Percentiles rank a stretch among this genome's conserved stretches.
Evolutionary conservation across 2,113 vertebrate genomes (phyloP).

Genomic region (Seriola rivoliana): DNA sequence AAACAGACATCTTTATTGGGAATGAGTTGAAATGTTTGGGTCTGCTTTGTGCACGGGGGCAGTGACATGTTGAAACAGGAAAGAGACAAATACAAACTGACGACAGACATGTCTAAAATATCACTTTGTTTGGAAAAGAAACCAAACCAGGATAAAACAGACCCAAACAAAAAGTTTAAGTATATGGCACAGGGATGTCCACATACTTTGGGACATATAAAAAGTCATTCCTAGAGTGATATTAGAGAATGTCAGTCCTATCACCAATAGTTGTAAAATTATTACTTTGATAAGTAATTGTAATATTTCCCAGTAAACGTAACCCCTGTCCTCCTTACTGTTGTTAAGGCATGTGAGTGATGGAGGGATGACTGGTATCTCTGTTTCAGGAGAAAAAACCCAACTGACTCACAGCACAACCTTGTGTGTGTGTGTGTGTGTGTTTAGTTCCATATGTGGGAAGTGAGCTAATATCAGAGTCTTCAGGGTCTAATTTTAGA

Average conservation of each 20-base stretch:
- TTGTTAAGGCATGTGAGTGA: constrained; percentile 19
- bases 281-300: not conserved
- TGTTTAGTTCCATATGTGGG: constrained; percentile 50
- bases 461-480: constrained; percentile 77
- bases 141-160: too few relatives aligned
- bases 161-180: not conserved
- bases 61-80: too few relatives aligned
- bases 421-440: not conserved
- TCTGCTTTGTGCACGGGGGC: too few relatives aligned
- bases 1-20: too few relatives aligned
- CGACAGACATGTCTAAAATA: too few relatives aligned
- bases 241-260: not conserved
- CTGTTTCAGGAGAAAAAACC: constrained; percentile 4
- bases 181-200: not conserved
- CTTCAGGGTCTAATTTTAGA: constrained; percentile 79
- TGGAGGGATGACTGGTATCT: not conserved
- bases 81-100: too few relatives aligned
- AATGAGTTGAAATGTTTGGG: too few relatives aligned
- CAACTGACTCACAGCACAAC: constrained; percentile 10
- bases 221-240: not conserved
- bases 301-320: not conserved
- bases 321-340: constrained; percentile 7
- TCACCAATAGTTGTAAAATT: not conserved
- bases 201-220: not conserved
- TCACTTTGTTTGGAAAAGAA: too few relatives aligned